Base-by-base conservation (phyloP, 1,140 invertebrate genomes). In the Vanessa tameamea region DNA sequence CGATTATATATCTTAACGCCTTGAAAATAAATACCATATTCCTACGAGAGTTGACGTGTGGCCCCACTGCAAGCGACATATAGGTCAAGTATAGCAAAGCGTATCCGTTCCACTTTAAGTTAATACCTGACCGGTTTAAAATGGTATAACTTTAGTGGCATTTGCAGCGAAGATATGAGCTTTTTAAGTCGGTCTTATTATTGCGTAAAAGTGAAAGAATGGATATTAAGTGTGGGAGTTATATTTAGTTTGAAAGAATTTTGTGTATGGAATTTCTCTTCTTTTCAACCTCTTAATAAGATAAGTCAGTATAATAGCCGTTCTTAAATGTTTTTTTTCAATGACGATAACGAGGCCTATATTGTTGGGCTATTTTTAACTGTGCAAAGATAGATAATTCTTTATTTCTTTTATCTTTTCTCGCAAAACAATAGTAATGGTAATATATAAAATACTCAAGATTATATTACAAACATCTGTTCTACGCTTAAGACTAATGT, bases 61-160 rank as follows among this genome's bases (percentile, higher is more conserved):
- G 69, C 59, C 14, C 47, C 16, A 51, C 37, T 70, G 69, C 43
- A 12, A 59, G 69, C 69, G 69, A 20, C 55, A 68, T 68, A 47
- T 73, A 64, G 72, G 72, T 73, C 66, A 73, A 73, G 72, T 68
- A 48, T 67, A 70, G 57, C 57, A 31, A 50, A 59, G 55, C 55
- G 55, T 70, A 70, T 69, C 69, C 59, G 69, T 64, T 59, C 50
- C 63, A 66, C 63, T 72, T 72, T 57, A 72, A 65, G 50, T 70
- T 75, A 74, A 67, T 73, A 75, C 63, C 73, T 75, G 73, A 67
- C 73, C 67, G 69, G 67, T 75, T 70, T 70, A 75, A 75, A 74
- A 75, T 74, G 59, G 68, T 57, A 70, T 66, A 70, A 75, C 68
- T 75, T 66, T 66, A 69, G 50, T 53, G 64, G 23, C 53, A 65